Evolutionary conservation across 1,140 invertebrate genomes (phyloP).

Genomic region (Papilio polyxenes): DNA sequence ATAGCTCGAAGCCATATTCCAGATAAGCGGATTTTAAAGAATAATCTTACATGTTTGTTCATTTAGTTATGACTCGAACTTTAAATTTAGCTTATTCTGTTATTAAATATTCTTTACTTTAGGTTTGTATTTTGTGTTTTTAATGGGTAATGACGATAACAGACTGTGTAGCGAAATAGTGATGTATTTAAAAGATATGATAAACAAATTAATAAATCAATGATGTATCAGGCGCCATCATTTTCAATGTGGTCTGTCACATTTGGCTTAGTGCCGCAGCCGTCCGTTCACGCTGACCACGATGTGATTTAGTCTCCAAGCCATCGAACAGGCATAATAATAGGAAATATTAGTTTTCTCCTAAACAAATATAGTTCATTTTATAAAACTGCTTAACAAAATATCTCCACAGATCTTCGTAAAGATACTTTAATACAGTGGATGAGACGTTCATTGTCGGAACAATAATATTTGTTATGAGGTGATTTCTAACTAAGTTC

Average conservation of each 20-base stretch:
- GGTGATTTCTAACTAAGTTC: too few species aligned
- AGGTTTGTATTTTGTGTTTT: too few species aligned
- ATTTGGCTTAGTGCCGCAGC: background rate
- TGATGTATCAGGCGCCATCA: background rate
- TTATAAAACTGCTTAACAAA: too few species aligned
- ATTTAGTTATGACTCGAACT: background rate
- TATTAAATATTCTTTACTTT: background rate
- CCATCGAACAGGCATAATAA: background rate
- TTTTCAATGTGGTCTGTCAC: slow-evolving; percentile 9
- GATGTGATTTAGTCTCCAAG: background rate
- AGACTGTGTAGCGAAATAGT: background rate
- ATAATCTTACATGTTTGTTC: background rate
- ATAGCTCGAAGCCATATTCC: background rate
- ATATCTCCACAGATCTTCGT: too few species aligned
- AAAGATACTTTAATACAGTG: too few species aligned
- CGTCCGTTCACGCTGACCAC: background rate
- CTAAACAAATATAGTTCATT: background rate
- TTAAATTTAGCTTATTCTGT: background rate
- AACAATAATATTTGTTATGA: too few species aligned
- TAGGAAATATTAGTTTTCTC: background rate
- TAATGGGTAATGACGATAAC: too few species aligned
- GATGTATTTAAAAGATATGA: background rate
- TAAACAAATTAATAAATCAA: background rate
- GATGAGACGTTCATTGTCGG: too few species aligned
- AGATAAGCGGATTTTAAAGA: background rate